Evolutionary conservation across 2,888 invertebrate species (phyloP), one percentile per base, ranked within the genome.

Genomic region (Aporophyla lueneburgensis): DNA sequence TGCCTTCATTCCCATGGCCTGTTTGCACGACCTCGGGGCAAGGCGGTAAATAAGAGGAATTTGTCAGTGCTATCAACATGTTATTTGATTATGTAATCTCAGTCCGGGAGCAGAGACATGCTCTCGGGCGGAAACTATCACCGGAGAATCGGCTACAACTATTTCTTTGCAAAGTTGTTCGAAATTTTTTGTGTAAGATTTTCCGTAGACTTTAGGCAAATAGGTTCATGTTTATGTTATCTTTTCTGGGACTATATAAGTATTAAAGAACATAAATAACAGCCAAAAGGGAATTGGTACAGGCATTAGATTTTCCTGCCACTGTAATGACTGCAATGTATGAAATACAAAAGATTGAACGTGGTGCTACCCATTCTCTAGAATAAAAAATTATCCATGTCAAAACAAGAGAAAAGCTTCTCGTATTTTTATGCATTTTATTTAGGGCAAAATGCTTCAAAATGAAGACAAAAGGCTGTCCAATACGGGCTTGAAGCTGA

Each of bases 81-180:
- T 87, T 87, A 87, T 89, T 87, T 85, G 83, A 88, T 88, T 89
- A 85, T 83, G 86, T 86, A 84, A 87, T 88, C 81, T 85, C 67
- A 75, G 76, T 67, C 27, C 72, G 63, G 69, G 65, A 71, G 68
- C 74, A 80, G 24, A 62, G 75, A 78, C 63, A 76, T 67, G 76
- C 59, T 77, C 71, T 77, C 74, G 75, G 70, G 66, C 73, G 73
- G 84, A 86, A 89, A 87, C 77, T 84, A 86, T 82, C 65, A 72
- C 69, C 75, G 72, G 62, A 78, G 75, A 76, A 80, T 70, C 76
- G 76, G 75, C 68, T 78, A 71, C 54, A 81, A 87, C 77, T 75
- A 80, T 85, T 75, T 77, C 81, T 81, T 81, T 27, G 75, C 66
- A 77, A 59, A 86, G 63, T 84, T 80, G 75, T 78, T 80, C 62